Conservation (phyloP, 2,113 vertebrate genomes). For the Pollachius pollachius region DNA sequence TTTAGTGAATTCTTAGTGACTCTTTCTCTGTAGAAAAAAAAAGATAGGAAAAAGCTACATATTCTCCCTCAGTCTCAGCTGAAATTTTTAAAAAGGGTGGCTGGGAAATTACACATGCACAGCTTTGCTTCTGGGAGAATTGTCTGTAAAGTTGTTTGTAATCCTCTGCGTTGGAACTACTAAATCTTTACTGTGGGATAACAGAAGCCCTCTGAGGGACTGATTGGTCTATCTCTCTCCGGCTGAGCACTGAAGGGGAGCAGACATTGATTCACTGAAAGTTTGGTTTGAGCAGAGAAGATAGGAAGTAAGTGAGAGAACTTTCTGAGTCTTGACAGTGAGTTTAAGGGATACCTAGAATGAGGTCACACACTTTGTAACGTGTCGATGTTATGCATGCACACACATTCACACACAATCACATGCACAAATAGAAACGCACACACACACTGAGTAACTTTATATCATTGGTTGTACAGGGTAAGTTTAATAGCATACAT, state of each 20-base stretch:
- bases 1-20: too few species aligned
- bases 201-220: constrained; percentile 31
- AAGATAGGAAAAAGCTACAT: too few species aligned
- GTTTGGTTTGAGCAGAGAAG: constrained; percentile 13
- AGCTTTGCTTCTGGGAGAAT: too few species aligned
- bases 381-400: background rate
- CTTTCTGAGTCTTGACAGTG: constrained; percentile 22
- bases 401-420: background rate
- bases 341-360: constrained; percentile 17
- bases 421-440: background rate
- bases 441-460: background rate
- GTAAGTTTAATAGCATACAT: too few species aligned
- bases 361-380: constrained; percentile 15
- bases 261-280: background rate
- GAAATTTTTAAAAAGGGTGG: too few species aligned
- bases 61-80: too few species aligned
- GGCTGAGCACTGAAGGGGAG: background rate
- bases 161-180: background rate
- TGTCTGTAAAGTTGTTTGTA: too few species aligned
- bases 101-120: too few species aligned
- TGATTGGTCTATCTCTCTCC: constrained; percentile 37
- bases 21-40: too few species aligned
- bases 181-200: constrained; percentile 33
- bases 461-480: too few species aligned
- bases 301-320: constrained; percentile 18